Percentiles rank a stretch among this genome's conserved stretches.
Conservation (phyloP, 2,113 vertebrate genomes). For the Podocnemis expansa region DNA sequence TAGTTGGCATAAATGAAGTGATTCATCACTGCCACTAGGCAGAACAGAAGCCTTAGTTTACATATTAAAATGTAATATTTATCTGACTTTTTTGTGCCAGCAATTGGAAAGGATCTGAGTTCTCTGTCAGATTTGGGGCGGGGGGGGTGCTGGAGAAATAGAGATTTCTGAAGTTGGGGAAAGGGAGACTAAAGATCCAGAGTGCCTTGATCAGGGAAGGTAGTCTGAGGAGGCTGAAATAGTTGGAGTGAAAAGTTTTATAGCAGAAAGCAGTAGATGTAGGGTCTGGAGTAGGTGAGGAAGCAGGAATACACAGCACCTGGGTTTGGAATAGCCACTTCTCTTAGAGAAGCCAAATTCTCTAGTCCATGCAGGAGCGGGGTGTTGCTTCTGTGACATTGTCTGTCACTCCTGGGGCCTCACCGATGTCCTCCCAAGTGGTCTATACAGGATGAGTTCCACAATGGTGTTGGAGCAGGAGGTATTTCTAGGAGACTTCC, state of each 20-base stretch:
- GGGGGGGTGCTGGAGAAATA: not conserved
- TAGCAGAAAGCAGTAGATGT: not conserved
- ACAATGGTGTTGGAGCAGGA: not conserved
- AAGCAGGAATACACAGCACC: too few species aligned
- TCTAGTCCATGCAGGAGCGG: not conserved
- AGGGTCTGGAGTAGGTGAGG: not conserved
- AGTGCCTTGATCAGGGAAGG: not conserved
- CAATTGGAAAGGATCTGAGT: not conserved
- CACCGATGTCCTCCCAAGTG: not conserved
- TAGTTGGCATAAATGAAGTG: not conserved
- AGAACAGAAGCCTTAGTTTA: not conserved
- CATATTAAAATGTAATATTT: not conserved
- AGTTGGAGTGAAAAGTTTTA: not conserved
- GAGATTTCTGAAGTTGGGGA: not conserved
- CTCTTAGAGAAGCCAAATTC: not conserved
- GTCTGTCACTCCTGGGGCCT: not conserved
- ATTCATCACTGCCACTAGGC: not conserved
- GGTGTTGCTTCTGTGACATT: not conserved
- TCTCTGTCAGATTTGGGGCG: not conserved
- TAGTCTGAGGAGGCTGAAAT: not conserved
- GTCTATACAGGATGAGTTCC: not conserved
- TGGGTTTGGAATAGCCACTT: not conserved
- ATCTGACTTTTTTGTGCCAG: not conserved
- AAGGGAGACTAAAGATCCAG: not conserved
- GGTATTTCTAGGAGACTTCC: not conserved